These are phyloP conservation scores for Ciona savignyi DNA, from an alignment of 23 tunicate species.

Conservation along the genomic window DNA sequence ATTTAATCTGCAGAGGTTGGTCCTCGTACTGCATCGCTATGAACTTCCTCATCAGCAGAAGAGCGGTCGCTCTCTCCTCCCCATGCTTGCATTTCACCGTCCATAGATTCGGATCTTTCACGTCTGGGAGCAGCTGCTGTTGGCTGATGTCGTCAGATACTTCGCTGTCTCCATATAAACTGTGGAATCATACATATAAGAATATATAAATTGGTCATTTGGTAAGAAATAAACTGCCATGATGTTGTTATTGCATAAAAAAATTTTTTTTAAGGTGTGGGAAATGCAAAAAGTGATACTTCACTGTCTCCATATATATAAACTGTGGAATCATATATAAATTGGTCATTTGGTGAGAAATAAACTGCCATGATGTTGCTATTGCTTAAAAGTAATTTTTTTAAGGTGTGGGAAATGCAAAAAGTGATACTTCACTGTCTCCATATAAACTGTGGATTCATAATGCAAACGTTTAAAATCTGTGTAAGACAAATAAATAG, in stretches of 20 bases:
- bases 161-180: conserved; percentile 64
- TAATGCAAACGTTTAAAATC: too few species aligned
- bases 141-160: conserved; percentile 90
- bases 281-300: conserved; percentile 47
- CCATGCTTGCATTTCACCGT: conserved; percentile 94
- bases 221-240: background rate
- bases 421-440: too few species aligned
- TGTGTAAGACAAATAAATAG: too few species aligned
- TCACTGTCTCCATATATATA: conserved; percentile 58
- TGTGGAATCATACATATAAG: conserved; percentile 11
- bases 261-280: background rate
- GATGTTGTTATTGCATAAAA: too few species aligned
- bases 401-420: too few species aligned
- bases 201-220: conserved; percentile 38
- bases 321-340: too few species aligned
- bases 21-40: conserved; percentile 82
- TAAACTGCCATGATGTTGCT: too few species aligned
- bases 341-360: too few species aligned
- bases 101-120: conserved; percentile 98
- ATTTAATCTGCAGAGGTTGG: conserved; percentile 88
- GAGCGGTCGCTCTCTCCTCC: conserved; percentile 68
- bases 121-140: conserved; percentile 93
- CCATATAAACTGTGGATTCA: too few species aligned
- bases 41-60: conserved; percentile 91
- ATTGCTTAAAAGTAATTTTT: too few species aligned